Evolutionary conservation across 2,113 vertebrate species (phyloP).

Genomic region (Etheostoma cragini): DNA sequence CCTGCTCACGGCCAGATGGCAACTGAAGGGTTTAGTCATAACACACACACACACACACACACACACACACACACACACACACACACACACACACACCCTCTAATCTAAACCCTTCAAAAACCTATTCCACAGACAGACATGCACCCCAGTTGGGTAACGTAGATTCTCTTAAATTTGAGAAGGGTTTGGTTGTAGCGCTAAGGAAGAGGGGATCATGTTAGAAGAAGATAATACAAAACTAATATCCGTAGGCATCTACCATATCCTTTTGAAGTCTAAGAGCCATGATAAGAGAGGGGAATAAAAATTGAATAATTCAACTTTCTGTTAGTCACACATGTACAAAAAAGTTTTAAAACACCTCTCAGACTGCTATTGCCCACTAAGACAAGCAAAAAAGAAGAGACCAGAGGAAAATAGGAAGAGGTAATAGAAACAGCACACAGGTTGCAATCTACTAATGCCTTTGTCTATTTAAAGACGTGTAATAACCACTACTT

Average conservation of each 20-base stretch:
- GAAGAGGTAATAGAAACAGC: background rate
- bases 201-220: conserved; percentile 51
- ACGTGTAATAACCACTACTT: conserved; percentile 14
- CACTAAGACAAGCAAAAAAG: background rate
- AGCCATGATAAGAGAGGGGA: conserved; percentile 22
- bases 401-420: background rate
- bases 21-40: conserved; percentile 82
- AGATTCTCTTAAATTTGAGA: conserved; percentile 46
- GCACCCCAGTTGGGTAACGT: conserved; percentile 11
- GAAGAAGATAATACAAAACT: conserved; percentile 46
- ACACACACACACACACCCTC: conserved; percentile 34
- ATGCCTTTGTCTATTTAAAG: conserved; percentile 10
- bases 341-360: conserved; percentile 50
- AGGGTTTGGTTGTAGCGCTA: conserved; percentile 34
- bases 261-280: conserved; percentile 59
- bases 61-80: conserved; percentile 49
- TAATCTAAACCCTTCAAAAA: conserved; percentile 25
- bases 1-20: conserved; percentile 85
- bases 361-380: conserved; percentile 1
- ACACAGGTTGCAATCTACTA: background rate
- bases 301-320: conserved; percentile 48
- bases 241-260: conserved; percentile 54
- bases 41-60: conserved; percentile 42
- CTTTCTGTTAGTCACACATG: conserved; percentile 37
- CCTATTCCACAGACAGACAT: conserved; percentile 35